Evolutionary conservation across 2,113 vertebrate genomes (phyloP).

Genomic region (Microcebus ravelobensis): DNA sequence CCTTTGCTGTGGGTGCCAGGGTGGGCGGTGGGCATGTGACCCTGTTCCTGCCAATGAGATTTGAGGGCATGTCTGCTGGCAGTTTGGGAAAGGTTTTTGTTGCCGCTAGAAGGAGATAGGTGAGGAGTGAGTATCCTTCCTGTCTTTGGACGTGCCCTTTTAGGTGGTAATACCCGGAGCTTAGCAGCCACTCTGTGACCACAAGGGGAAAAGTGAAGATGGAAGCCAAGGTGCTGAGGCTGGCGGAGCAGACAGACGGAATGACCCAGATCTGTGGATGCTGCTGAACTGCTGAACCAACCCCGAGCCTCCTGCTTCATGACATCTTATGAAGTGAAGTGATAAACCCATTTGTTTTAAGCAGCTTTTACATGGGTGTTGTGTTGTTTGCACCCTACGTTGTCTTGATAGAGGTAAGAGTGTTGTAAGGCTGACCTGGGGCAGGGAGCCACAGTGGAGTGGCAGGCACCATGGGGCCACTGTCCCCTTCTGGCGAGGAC

Average conservation of each 20-base stretch:
- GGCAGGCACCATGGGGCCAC: not conserved
- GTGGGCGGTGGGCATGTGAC: not conserved
- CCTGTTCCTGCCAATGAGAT: not conserved
- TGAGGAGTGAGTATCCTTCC: not conserved
- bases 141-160: not conserved
- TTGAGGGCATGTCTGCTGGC: not conserved
- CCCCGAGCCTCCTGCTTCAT: not conserved
- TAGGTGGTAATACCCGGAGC: not conserved
- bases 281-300: not conserved
- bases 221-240: not conserved
- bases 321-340: not conserved
- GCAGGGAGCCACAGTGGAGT: not conserved
- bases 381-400: not conserved
- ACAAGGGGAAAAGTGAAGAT: not conserved
- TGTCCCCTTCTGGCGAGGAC: fast-evolving
- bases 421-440: not conserved
- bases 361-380: fast-evolving
- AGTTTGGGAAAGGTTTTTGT: not conserved
- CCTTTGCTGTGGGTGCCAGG: not conserved
- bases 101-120: not conserved
- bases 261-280: not conserved
- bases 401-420: not conserved
- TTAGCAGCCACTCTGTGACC: not conserved
- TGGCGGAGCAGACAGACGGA: not conserved
- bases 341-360: not conserved